Evolutionary conservation across 2,113 vertebrate species (phyloP).

Genomic region (Clarias magur): DNA sequence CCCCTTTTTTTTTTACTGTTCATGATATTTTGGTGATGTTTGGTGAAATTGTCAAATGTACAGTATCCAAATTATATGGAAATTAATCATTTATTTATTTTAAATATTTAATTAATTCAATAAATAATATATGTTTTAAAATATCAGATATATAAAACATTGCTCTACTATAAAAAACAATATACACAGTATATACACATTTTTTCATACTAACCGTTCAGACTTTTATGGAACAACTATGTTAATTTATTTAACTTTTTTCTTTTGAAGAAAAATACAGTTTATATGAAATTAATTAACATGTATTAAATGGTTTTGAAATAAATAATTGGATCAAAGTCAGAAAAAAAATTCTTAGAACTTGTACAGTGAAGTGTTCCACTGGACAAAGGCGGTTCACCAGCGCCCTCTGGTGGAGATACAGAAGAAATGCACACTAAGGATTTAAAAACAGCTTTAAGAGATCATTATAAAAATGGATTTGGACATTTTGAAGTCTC

Average conservation of each 20-base stretch:
- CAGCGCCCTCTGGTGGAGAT: not conserved
- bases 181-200: no score
- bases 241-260: not conserved
- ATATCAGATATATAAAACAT: not conserved
- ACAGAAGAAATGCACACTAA: not conserved
- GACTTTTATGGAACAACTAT: not conserved
- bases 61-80: no score
- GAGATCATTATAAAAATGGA: not conserved
- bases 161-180: not conserved
- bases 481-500: not conserved
- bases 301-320: not conserved
- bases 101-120: not conserved
- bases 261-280: not conserved
- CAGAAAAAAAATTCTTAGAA: not conserved
- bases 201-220: not conserved
- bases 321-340: not conserved
- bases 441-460: not conserved
- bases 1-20: not conserved
- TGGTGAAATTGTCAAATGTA: no score
- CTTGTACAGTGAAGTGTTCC: not conserved
- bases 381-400: not conserved
- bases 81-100: no score
- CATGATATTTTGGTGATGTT: not conserved
- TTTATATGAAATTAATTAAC: not conserved
- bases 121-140: not conserved